These are phyloP conservation scores for Ecdyonurus torrentis DNA, from an alignment of 2,888 invertebrate genomes.

Conservation along the genomic window DNA sequence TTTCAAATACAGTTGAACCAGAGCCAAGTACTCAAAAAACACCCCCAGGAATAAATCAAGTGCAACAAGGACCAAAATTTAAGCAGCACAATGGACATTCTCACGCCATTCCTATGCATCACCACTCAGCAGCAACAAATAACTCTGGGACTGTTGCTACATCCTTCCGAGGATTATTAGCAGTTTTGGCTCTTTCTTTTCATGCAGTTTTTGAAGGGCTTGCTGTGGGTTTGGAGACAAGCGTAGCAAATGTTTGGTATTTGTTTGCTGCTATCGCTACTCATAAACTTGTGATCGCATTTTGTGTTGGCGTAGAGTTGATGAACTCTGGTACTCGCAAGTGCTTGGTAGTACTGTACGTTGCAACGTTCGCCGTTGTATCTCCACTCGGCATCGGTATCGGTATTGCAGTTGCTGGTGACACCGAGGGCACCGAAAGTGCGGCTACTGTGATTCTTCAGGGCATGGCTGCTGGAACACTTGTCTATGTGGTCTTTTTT, in stretches of 20 bases:
- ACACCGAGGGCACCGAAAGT: constrained; percentile 29
- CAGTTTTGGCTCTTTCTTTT: constrained; percentile 67
- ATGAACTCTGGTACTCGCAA: constrained; percentile 50
- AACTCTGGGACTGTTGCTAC: constrained; percentile 27
- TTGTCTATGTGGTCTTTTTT: constrained; percentile 92
- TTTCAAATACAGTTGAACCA: not conserved
- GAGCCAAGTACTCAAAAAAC: not conserved
- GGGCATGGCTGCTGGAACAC: constrained; percentile 81
- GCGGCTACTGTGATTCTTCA: constrained; percentile 27
- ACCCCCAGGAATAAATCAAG: not conserved
- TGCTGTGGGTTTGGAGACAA: constrained; percentile 59
- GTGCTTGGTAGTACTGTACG: constrained; percentile 43
- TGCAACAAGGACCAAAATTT: not conserved
- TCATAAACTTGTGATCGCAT: constrained; percentile 74
- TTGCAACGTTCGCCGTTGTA: constrained; percentile 59
- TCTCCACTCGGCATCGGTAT: constrained; percentile 67
- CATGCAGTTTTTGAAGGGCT: constrained; percentile 78
- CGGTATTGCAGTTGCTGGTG: constrained; percentile 42
- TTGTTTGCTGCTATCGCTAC: constrained; percentile 72
- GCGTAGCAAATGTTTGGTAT: constrained; percentile 45
- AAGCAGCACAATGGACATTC: constrained; percentile 9
- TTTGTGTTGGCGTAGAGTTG: constrained; percentile 73
- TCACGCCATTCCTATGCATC: constrained; percentile 11
- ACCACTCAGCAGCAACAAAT: constrained; percentile 10
- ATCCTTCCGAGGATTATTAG: constrained; percentile 51